These are phyloP conservation scores for Orthosia gracilis DNA, from an alignment of 2,888 invertebrate genomes.

Conservation along the genomic window DNA sequence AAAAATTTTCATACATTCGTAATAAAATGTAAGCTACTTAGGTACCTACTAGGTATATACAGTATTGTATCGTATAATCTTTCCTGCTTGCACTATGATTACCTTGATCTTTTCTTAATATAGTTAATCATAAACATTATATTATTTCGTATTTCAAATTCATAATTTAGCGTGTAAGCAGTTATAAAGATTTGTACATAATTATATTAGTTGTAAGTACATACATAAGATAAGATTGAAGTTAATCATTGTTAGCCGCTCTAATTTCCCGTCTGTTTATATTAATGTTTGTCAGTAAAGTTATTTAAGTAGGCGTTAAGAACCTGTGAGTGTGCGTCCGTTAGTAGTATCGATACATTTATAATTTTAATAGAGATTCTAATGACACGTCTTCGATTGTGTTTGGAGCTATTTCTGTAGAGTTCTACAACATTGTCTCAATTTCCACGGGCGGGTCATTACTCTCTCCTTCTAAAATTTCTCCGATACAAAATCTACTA, in stretches of 20 bases:
- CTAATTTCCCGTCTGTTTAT: slow-evolving; percentile 67
- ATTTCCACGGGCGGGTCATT: slow-evolving; percentile 14
- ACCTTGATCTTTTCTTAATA: slow-evolving; percentile 88
- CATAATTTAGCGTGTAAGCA: slow-evolving; percentile 62
- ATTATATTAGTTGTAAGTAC: slow-evolving; percentile 60
- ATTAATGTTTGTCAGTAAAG: slow-evolving; percentile 60
- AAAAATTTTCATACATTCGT: slow-evolving; percentile 19
- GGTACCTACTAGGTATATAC: slow-evolving; percentile 13
- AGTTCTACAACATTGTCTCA: neutral
- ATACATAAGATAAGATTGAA: slow-evolving; percentile 87
- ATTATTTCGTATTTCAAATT: slow-evolving; percentile 65
- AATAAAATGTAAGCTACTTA: slow-evolving; percentile 21
- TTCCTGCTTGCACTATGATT: slow-evolving; percentile 83
- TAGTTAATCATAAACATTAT: slow-evolving; percentile 59
- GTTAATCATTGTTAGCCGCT: slow-evolving; percentile 85
- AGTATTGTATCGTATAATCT: slow-evolving; percentile 49
- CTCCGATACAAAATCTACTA: slow-evolving; percentile 62
- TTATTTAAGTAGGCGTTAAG: slow-evolving; percentile 42
- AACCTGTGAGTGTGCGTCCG: slow-evolving; percentile 46
- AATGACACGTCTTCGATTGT: slow-evolving; percentile 27
- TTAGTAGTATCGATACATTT: slow-evolving; percentile 35
- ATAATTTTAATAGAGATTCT: slow-evolving; percentile 25
- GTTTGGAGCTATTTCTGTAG: neutral
- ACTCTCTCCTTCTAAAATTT: slow-evolving; percentile 22
- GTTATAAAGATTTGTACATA: slow-evolving; percentile 66